Base-by-base conservation (phyloP, 2,797 vertebrate genomes). In the Mionectes olivaceus region DNA sequence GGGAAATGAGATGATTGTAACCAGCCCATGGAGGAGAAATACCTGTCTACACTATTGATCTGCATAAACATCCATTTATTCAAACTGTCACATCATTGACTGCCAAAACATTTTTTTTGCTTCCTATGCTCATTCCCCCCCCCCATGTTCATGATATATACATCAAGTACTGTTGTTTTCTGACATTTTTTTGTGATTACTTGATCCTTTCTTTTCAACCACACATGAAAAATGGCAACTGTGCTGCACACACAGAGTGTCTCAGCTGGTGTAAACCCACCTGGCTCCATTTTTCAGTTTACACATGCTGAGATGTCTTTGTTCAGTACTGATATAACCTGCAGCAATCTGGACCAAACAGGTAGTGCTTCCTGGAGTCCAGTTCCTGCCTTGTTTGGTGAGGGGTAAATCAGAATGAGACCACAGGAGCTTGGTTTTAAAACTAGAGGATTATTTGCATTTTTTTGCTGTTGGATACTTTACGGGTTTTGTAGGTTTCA, bases 121-220 rank as follows among this genome's bases (percentile, higher is more conserved):
- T 89, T 90, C 79, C 39, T 67, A 28, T 68, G 37, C n/a, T 91
- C 24, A 15, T 94, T 76, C 82, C 5, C 10, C 15, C 19, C 43
- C 19, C 19, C 43, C 17, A 4, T 49, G 41, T 92, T 79, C 37
- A 17, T 67, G 16, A 16, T 52, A 9, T 41, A n/a, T n/a, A 6
- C 52, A 65, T 60, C 1, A n/a, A 43, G 17, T 86, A 27, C 18
- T 53, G 64, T 50, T 79, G 41, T 76, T 95, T 84, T 92, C 94
- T 96, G 79, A 57, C 6, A 27, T 86, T 94, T 64, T 82, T 78
- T n/a, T 13, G 2, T 73, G 68, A 74, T 96, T 89, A 80, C 63
- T 91, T 61, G 46, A 84, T 81, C 43, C 56, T 96, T 91, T 91
- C 57, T 88, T 94, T 96, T 92, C 83, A 97, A 71, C 89, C 90